Base-by-base conservation (phyloP, 1,140 invertebrate genomes). In the Lepidurus apus region DNA sequence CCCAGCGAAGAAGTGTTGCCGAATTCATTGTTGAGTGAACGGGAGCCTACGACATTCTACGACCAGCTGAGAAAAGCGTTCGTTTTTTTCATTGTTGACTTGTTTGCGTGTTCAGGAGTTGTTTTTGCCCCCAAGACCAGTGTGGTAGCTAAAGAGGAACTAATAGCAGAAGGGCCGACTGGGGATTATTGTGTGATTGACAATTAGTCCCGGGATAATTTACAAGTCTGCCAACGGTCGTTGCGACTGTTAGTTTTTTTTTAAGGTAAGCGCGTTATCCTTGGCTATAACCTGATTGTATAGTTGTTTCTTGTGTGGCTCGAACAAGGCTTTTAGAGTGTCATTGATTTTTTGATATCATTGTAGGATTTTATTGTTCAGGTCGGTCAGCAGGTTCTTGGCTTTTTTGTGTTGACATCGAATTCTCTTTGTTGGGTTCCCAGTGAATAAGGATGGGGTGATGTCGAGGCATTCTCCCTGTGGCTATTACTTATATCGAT, bases 401-500 rank as follows among this genome's bases (percentile, higher is more conserved):
- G 34, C 34, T 34, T 34, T 65, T 65, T 13, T 65, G 13, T 13
- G 21, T 65, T 65, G 34, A 34, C 34, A 34, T 34, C 34, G 34
- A 34, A 34, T 34, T 34, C 34, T 65, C 53, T 65, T 65, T 65
- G 53, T 65, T 21, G 13, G 8, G 53, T 65, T 65, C 21, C 17
- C 21, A 17, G 53, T 65, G 53, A 65, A 21, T 65, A 65, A 65
- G 53, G 17, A 65, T n/a, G 53, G 53, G 21, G 21, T 65, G 53
- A 65, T 65, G 53, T 17, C 17, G 53, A 17, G 53, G 53, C 53
- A 65, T 21, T 65, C 34, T 65, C 53, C 53, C 53, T 65, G 9
- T 17, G 13, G 53, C 53, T 21, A 65, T 65, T 65, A 65, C 53
- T 65, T 65, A 65, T 65, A 65, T 65, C 53, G 53, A 65, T 65